These are phyloP conservation scores for Trogon surrucura DNA, from an alignment of 2,113 vertebrate species.

Conservation along the genomic window DNA sequence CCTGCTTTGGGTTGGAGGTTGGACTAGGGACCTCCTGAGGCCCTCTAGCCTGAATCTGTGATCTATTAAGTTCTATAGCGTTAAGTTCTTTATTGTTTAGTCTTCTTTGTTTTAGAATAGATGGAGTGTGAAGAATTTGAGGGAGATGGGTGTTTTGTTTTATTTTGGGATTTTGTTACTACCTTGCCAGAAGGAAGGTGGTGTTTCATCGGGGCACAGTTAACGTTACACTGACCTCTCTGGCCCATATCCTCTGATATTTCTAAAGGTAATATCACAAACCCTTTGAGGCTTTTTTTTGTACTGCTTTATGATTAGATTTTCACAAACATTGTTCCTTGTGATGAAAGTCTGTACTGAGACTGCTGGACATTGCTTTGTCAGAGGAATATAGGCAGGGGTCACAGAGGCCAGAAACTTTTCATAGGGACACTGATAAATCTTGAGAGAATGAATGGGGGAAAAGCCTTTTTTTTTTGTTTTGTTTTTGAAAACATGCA, in stretches of 20 bases:
- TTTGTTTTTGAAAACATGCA: neutral
- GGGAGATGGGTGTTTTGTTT: fast-evolving
- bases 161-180: neutral
- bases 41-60: neutral
- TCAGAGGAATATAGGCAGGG: neutral
- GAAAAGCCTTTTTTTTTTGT: neutral
- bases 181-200: neutral
- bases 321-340: neutral
- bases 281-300: neutral
- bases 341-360: neutral
- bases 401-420: neutral
- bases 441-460: neutral
- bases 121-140: neutral
- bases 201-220: neutral
- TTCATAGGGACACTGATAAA: neutral
- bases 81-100: neutral
- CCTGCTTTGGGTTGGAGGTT: neutral
- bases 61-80: neutral
- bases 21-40: neutral
- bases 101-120: neutral
- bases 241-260: neutral
- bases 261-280: neutral
- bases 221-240: neutral
- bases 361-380: neutral
- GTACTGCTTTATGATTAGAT: neutral